Percentiles rank a stretch among this genome's conserved stretches.
Evolutionary conservation across 2,888 invertebrate genomes (phyloP).

Genomic region (Bombyx huttoni): DNA sequence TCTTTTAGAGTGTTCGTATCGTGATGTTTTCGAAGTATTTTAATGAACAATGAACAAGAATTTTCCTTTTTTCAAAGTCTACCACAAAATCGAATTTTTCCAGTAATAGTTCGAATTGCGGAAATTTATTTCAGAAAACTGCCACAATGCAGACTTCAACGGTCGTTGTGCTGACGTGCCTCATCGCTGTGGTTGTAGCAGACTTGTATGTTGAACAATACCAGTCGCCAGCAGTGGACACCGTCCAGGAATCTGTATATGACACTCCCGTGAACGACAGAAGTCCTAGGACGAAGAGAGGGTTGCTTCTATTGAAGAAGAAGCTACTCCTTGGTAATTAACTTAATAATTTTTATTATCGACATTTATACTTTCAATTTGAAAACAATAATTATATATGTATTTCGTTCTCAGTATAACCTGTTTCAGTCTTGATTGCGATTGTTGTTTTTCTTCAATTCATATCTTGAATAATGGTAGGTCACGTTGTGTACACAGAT

Average conservation of each 20-base stretch:
- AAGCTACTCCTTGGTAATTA: conserved; percentile 54
- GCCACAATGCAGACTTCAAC: conserved; percentile 53
- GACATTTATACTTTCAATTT: not conserved
- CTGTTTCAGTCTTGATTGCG: too few species aligned
- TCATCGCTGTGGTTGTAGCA: conserved; percentile 43
- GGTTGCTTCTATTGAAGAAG: conserved; percentile 52
- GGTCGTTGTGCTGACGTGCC: conserved; percentile 47
- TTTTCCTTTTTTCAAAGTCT: too few species aligned
- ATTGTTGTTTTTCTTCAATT: too few species aligned
- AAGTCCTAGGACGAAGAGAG: conserved; percentile 52
- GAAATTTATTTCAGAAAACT: conserved; percentile 16
- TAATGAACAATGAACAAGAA: not conserved
- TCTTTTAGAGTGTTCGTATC: conserved; percentile 31
- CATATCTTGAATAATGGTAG: too few species aligned
- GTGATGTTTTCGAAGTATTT: conserved; percentile 21
- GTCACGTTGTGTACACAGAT: too few species aligned
- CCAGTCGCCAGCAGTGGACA: conserved; percentile 23
- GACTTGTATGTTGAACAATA: conserved; percentile 25
- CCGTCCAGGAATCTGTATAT: conserved; percentile 28
- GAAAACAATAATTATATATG: not conserved
- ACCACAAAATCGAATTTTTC: too few species aligned
- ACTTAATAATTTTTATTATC: not conserved
- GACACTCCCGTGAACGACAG: conserved; percentile 41
- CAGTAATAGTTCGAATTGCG: not conserved
- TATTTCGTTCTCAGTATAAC: not conserved